phyloP scores from a whole-genome alignment of 53 echinoderm and acorn worm species.

The Zoroaster sp. region DNA sequence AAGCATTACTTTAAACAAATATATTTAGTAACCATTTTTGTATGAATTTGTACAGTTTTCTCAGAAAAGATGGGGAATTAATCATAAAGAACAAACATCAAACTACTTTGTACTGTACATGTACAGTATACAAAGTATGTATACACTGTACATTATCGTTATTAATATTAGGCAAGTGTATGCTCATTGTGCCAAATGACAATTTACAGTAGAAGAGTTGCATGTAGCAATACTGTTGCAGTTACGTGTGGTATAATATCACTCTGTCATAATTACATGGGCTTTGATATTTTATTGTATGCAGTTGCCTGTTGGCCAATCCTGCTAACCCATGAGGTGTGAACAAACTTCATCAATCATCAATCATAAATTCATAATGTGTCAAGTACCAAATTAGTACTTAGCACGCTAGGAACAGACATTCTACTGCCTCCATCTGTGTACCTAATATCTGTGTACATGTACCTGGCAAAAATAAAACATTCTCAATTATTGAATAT shows the following conservation, averaged over 20 bases:
- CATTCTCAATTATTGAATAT: no score
- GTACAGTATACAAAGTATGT: no score
- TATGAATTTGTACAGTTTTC: no score
- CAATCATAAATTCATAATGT: conserved; percentile 36
- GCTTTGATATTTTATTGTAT: conserved; percentile 42
- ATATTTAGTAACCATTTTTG: no score
- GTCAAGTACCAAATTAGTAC: neutral
- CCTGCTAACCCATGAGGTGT: neutral
- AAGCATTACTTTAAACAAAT: no score
- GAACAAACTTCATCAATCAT: conserved; percentile 39
- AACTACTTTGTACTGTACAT: no score
- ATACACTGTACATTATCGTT: no score
- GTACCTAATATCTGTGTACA: neutral
- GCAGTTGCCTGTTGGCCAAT: neutral
- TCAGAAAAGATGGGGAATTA: no score
- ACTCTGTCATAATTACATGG: conserved; percentile 28
- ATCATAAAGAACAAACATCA: no score
- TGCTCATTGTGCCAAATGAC: neutral
- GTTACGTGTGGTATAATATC: conserved; percentile 11
- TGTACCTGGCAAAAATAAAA: no score
- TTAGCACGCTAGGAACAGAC: neutral
- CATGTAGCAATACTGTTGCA: neutral
- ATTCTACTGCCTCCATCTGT: conserved; percentile 1
- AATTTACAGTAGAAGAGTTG: neutral
- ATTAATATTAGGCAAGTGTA: no score